Evolutionary conservation across 2,797 vertebrate genomes (phyloP).

Genomic region (Rallus crepitans): DNA sequence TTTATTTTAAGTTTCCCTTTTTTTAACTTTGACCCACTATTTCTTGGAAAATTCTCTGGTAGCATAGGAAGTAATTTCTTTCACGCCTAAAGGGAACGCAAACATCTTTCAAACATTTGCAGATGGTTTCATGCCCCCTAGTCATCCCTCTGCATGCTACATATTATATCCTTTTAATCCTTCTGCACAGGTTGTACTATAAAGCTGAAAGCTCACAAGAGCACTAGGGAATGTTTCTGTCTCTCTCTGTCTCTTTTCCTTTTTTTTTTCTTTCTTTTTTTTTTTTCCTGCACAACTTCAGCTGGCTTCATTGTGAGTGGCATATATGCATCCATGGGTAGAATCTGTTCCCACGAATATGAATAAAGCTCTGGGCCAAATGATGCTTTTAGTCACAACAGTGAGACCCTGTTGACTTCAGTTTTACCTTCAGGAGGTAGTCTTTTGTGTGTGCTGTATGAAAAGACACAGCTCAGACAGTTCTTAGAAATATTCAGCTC

Average conservation of each 20-base stretch:
- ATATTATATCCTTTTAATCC: slow-evolving; percentile 32
- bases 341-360: background rate
- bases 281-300: background rate
- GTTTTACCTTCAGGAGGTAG: slow-evolving; percentile 42
- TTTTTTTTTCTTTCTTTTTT: background rate
- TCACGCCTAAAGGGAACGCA: background rate
- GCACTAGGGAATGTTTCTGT: background rate
- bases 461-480: slow-evolving; percentile 36
- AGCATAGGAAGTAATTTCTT: slow-evolving; percentile 26
- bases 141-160: slow-evolving; percentile 19
- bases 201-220: slow-evolving; percentile 19
- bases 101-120: slow-evolving; percentile 49
- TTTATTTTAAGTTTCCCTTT: slow-evolving; percentile 22
- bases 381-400: slow-evolving; percentile 19
- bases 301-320: background rate
- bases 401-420: slow-evolving; percentile 3
- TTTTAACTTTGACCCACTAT: slow-evolving; percentile 32
- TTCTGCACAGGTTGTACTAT: slow-evolving; percentile 10
- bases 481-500: slow-evolving; percentile 42
- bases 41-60: slow-evolving; percentile 6
- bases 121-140: slow-evolving; percentile 34
- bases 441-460: slow-evolving; percentile 19
- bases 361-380: slow-evolving; percentile 20
- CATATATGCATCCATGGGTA: background rate
- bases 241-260: background rate